These are phyloP conservation scores for Hypotaenidia philippensis DNA, from an alignment of 2,797 vertebrate species.

Conservation along the genomic window DNA sequence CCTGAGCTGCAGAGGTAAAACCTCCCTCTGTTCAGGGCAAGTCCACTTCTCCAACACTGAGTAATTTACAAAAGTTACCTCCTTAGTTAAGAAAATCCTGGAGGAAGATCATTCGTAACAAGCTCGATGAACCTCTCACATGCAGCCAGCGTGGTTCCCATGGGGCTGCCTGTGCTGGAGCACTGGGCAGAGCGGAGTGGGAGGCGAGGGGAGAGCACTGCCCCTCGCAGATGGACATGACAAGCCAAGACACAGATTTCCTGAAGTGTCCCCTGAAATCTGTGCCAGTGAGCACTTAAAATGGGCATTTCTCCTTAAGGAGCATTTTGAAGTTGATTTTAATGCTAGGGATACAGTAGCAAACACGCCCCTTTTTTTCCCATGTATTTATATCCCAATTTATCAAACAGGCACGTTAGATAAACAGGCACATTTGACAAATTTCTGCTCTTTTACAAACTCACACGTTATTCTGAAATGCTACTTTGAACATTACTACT, in stretches of 20 bases:
- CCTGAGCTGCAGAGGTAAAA: not conserved
- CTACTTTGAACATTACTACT: not conserved
- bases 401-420: not conserved
- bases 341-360: not conserved
- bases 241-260: not conserved
- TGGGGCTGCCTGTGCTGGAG: not conserved
- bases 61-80: not conserved
- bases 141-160: accelerated
- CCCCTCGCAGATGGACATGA: accelerated
- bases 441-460: not conserved
- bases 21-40: not conserved
- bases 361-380: not conserved
- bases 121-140: not conserved
- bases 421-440: not conserved
- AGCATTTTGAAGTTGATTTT: not conserved
- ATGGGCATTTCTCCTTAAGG: not conserved
- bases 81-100: not conserved
- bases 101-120: not conserved
- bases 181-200: not conserved
- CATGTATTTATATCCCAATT: not conserved
- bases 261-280: not conserved
- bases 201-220: not conserved
- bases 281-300: not conserved
- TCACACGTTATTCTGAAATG: not conserved
- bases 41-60: not conserved